A percentile compares a stretch with the other conserved stretches of the same genome.
Evolutionary conservation across 2,113 vertebrate species (phyloP).

Genomic region (Hucho hucho): DNA sequence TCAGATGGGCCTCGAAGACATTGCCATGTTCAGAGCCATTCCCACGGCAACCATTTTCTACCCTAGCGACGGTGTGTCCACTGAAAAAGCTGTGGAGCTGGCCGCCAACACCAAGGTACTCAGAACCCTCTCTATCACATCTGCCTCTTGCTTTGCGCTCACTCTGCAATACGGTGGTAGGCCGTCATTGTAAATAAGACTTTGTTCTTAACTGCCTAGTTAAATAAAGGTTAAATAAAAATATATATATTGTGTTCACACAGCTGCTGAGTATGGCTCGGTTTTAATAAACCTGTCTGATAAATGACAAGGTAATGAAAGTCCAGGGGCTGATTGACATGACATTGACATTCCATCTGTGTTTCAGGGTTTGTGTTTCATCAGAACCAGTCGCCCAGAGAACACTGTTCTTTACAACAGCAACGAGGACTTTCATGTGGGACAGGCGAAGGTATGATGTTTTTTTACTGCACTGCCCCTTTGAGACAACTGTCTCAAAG

Average conservation of each 20-base stretch:
- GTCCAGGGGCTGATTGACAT: too few species aligned
- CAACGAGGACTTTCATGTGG: slow-evolving; percentile 91
- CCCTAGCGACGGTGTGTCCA: slow-evolving; percentile 88
- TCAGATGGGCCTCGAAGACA: slow-evolving; percentile 94
- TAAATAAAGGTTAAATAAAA: too few species aligned
- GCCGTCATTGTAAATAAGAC: too few species aligned
- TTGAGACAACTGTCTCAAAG: too few species aligned
- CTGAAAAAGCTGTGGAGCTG: slow-evolving; percentile 92
- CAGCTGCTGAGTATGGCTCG: neutral
- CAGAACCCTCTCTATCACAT: neutral
- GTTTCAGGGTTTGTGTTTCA: slow-evolving; percentile 90
- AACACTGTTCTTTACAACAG: slow-evolving; percentile 86
- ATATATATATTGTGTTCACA: too few species aligned
- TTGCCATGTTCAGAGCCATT: slow-evolving; percentile 87
- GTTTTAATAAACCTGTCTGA: neutral
- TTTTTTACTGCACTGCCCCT: too few species aligned
- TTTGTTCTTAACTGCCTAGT: too few species aligned
- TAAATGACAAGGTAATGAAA: too few species aligned
- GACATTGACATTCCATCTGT: slow-evolving; percentile 2
- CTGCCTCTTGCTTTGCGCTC: neutral
- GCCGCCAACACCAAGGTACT: slow-evolving; percentile 93
- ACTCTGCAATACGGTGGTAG: neutral
- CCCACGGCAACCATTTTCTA: slow-evolving; percentile 90
- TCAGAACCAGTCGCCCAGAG: slow-evolving; percentile 92
- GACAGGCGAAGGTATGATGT: slow-evolving; percentile 85